Evolutionary conservation across 2,797 vertebrate genomes (phyloP).

Genomic region (Numenius phaeopus): DNA sequence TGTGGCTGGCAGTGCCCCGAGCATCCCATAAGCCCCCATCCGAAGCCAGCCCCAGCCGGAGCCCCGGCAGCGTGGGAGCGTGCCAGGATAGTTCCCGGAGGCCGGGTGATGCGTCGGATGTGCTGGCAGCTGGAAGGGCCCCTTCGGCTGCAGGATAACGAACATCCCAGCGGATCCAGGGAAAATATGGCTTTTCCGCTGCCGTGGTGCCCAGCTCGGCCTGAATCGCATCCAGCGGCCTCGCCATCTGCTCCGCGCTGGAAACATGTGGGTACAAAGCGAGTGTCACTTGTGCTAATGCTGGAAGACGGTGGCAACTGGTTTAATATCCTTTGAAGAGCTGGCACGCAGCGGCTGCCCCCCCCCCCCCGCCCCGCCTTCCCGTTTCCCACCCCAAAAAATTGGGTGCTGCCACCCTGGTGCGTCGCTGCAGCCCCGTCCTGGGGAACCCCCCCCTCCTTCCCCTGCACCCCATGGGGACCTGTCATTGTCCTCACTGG

Average conservation of each 20-base stretch:
- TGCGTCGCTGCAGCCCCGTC: rapidly evolving
- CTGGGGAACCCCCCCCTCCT: not conserved
- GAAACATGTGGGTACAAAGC: conserved; percentile 72
- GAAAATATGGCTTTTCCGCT: not conserved
- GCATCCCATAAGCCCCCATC: not conserved
- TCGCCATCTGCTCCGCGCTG: conserved; percentile 69
- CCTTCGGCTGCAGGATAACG: not conserved
- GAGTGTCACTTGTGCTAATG: conserved; percentile 70
- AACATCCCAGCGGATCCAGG: not conserved
- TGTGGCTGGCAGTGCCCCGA: not conserved
- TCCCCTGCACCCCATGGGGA: not conserved
- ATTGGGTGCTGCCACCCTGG: not conserved
- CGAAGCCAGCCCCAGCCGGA: rapidly evolving
- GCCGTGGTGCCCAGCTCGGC: not conserved
- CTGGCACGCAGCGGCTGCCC: not conserved
- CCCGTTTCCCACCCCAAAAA: not conserved
- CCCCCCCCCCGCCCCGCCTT: not conserved
- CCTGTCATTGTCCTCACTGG: rapidly evolving
- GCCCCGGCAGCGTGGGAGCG: not conserved
- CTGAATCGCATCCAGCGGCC: conserved; percentile 9
- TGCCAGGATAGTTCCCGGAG: not conserved
- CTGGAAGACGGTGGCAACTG: not conserved
- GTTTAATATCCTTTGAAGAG: not conserved
- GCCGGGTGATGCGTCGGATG: not conserved
- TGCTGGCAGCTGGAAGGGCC: conserved; percentile 35